Evolutionary conservation across 2,797 vertebrate genomes (phyloP).

Genomic region (Acanthurus lineatus): DNA sequence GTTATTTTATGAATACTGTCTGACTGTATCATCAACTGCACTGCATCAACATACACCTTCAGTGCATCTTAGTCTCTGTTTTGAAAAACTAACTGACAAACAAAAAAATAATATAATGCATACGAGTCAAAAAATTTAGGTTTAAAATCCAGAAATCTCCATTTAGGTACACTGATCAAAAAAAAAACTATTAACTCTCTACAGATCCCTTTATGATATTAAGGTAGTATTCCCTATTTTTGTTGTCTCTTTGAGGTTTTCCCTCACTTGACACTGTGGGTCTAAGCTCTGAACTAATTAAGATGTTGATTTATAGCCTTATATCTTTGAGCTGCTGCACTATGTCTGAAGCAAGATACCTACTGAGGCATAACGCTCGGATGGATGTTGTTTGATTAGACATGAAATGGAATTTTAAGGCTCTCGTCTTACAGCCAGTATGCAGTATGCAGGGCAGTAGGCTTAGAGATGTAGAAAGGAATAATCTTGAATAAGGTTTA

Average conservation of each 20-base stretch:
- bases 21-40: background rate
- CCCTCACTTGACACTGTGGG: background rate
- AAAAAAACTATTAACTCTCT: background rate
- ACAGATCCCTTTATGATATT: background rate
- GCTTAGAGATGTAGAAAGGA: background rate
- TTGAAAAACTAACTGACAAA: background rate
- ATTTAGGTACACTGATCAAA: background rate
- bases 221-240: too few species aligned
- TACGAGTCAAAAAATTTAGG: background rate
- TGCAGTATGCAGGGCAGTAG: background rate
- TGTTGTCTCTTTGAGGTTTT: background rate
- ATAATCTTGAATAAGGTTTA: background rate
- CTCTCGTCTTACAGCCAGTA: background rate
- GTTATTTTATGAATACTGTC: too few species aligned
- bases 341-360: constrained; percentile 12
- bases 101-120: background rate
- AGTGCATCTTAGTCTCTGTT: background rate
- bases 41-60: background rate
- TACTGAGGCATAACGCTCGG: constrained; percentile 13
- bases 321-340: background rate
- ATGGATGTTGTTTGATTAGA: constrained; percentile 22
- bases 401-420: constrained; percentile 33
- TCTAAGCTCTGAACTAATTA: constrained; percentile 12
- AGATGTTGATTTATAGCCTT: constrained; percentile 7
- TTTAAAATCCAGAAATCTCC: background rate